phyloP scores from a whole-genome alignment of 2,113 vertebrate genomes.

The Eubucco bourcierii region DNA sequence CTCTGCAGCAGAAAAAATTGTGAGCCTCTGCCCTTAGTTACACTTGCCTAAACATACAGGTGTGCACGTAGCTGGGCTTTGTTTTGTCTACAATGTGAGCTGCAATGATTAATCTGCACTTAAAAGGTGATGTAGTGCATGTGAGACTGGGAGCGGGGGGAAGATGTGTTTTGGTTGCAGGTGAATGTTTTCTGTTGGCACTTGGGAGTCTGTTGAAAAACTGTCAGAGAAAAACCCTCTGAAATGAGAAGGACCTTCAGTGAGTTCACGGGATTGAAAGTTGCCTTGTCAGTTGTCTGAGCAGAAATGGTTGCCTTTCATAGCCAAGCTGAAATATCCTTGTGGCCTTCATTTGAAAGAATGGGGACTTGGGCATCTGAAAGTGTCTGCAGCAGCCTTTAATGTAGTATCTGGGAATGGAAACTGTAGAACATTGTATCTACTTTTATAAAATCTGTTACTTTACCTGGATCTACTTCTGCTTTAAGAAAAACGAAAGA shows the following conservation, averaged over 20 bases:
- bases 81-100: not conserved
- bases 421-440: not conserved
- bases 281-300: not conserved
- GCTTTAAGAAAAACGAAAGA: not conserved
- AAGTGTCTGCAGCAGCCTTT: not conserved
- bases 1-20: not conserved
- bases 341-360: not conserved
- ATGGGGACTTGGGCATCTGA: not conserved
- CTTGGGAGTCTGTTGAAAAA: not conserved
- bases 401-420: not conserved
- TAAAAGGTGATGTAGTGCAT: not conserved
- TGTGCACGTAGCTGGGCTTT: not conserved
- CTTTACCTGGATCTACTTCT: not conserved
- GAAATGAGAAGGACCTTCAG: not conserved
- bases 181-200: not conserved
- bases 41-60: too few species aligned
- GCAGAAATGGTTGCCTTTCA: not conserved
- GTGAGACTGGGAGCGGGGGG: not conserved
- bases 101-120: not conserved
- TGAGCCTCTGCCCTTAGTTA: not conserved
- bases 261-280: not conserved
- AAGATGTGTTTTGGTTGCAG: not conserved
- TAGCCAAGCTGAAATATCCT: not conserved
- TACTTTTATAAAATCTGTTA: not conserved
- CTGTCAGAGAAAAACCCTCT: accelerated